These are phyloP conservation scores for Cryptocephalus moraei DNA, from an alignment of 2,888 invertebrate genomes.

Conservation along the genomic window DNA sequence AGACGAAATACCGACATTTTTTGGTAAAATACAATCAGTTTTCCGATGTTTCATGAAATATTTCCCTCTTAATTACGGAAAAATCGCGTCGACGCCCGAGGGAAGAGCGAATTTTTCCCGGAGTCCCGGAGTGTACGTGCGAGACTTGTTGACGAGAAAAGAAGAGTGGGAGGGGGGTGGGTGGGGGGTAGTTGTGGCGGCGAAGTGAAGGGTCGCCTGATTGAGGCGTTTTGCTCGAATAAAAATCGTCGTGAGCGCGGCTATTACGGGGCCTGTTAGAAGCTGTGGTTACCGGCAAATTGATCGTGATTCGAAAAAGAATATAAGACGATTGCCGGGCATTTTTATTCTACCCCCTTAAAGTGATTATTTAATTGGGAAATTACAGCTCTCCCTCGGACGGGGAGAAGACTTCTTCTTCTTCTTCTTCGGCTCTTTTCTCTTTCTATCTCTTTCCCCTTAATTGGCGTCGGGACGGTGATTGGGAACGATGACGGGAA, in stretches of 20 bases:
- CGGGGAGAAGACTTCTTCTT: slow-evolving; percentile 3
- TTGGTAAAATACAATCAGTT: too few species aligned
- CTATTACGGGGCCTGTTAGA: slow-evolving; percentile 38
- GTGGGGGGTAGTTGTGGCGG: slow-evolving; percentile 10
- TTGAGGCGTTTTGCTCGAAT: slow-evolving; percentile 38
- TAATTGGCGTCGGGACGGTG: neutral
- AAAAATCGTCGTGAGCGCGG: slow-evolving; percentile 35
- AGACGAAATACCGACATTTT: too few species aligned
- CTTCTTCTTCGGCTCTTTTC: slow-evolving; percentile 3
- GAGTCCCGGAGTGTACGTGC: slow-evolving; percentile 7
- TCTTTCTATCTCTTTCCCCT: slow-evolving; percentile 1
- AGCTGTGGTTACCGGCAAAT: slow-evolving; percentile 38
- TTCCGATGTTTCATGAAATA: too few species aligned
- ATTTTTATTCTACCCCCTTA: slow-evolving; percentile 22
- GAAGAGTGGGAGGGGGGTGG: slow-evolving; percentile 1
- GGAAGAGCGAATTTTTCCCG: too few species aligned
- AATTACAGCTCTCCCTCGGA: slow-evolving; percentile 12
- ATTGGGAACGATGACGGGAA: too few species aligned
- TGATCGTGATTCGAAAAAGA: slow-evolving; percentile 32
- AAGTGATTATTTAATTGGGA: slow-evolving; percentile 20
- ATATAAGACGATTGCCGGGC: slow-evolving; percentile 26
- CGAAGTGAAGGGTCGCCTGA: slow-evolving; percentile 37
- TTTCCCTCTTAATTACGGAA: too few species aligned
- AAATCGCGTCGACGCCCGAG: too few species aligned
- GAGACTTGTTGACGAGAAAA: slow-evolving; percentile 18